These are phyloP conservation scores for Antidorcas marsupialis DNA, from an alignment of 2,113 vertebrate species.

Conservation along the genomic window DNA sequence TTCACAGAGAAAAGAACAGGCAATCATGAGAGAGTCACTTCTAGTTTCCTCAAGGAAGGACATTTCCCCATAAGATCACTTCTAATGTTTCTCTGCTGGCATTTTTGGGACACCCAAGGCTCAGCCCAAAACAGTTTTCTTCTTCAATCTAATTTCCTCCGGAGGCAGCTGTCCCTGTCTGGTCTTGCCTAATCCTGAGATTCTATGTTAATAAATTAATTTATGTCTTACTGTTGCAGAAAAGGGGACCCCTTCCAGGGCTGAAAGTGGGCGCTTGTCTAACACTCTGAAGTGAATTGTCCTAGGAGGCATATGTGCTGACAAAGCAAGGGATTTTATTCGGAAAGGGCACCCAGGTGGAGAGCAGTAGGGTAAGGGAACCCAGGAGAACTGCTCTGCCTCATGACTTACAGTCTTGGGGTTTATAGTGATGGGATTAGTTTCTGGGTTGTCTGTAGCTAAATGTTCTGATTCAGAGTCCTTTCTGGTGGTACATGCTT, in stretches of 20 bases:
- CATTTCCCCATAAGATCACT: background rate
- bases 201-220: background rate
- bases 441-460: background rate
- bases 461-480: background rate
- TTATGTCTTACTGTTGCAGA: background rate
- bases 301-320: background rate
- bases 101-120: background rate
- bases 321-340: background rate
- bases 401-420: accelerated
- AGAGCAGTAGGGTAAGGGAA: background rate
- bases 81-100: background rate
- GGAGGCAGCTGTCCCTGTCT: accelerated
- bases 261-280: background rate
- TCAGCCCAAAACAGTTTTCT: accelerated
- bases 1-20: background rate
- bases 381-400: background rate
- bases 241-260: background rate
- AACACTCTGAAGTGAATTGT: background rate
- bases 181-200: background rate
- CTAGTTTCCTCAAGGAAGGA: background rate
- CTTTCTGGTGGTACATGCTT: background rate
- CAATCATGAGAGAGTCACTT: background rate
- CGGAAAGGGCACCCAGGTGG: accelerated
- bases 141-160: background rate
- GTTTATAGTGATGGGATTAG: background rate